phyloP scores from a whole-genome alignment of 2,888 invertebrate species.

The Phania funesta region DNA sequence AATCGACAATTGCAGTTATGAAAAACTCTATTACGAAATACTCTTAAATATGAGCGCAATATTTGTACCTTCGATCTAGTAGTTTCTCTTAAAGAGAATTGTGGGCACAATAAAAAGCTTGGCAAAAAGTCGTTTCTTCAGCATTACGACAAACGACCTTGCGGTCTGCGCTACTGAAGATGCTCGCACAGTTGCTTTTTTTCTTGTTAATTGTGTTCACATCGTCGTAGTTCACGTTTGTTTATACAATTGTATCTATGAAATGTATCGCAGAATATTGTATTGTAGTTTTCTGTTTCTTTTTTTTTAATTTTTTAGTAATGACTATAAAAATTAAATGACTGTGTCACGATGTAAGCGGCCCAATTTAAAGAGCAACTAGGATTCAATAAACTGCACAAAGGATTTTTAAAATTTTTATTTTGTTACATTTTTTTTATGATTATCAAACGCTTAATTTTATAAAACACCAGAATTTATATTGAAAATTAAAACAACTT shows the following conservation, averaged over 20 bases:
- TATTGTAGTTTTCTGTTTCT: not conserved
- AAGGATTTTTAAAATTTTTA: no score
- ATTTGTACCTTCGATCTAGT: not conserved
- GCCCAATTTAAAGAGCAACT: no score
- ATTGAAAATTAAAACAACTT: no score
- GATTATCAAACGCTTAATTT: no score
- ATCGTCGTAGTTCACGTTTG: not conserved
- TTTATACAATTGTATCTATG: slow-evolving; percentile 33
- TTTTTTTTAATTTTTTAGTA: not conserved
- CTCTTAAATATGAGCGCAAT: not conserved
- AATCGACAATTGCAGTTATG: no score
- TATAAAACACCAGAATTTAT: no score
- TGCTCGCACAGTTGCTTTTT: not conserved
- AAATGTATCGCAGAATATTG: not conserved
- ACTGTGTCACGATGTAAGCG: no score
- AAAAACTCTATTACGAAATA: no score
- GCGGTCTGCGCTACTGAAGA: slow-evolving; percentile 53
- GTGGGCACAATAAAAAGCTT: slow-evolving; percentile 31
- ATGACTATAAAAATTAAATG: not conserved
- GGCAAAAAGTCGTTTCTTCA: slow-evolving; percentile 67
- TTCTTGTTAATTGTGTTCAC: slow-evolving; percentile 6
- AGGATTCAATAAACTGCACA: no score
- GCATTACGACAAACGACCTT: slow-evolving; percentile 78
- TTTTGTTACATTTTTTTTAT: no score
- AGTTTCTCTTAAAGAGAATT: slow-evolving; percentile 21